Conservation (phyloP, 2,113 vertebrate genomes). For the Elachura formosa region DNA sequence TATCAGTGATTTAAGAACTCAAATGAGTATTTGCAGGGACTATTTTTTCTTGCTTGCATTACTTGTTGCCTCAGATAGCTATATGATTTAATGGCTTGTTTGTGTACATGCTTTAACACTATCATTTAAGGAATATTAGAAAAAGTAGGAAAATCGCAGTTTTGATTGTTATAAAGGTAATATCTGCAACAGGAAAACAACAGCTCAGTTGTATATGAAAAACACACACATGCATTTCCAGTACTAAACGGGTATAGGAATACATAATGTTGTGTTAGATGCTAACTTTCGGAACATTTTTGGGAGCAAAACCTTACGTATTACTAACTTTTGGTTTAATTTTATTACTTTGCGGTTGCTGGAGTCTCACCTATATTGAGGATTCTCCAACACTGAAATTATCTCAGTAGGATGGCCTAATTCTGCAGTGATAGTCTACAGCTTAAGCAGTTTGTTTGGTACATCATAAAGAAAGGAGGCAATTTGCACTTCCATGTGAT, state of each 20-base stretch:
- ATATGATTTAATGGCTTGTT: not conserved
- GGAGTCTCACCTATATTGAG: not conserved
- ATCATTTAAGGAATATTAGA: not conserved
- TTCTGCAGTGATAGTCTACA: not conserved
- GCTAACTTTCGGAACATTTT: not conserved
- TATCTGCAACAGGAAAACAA: not conserved
- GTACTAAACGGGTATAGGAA: not conserved
- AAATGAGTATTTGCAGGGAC: not conserved
- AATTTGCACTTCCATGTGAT: conserved; percentile 12
- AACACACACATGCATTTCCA: not conserved
- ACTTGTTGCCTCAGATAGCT: not conserved
- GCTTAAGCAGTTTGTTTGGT: not conserved
- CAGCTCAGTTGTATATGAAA: not conserved
- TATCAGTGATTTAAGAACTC: not conserved
- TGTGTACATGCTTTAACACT: not conserved
- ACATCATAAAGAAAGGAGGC: conserved; percentile 1
- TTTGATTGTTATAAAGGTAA: not conserved
- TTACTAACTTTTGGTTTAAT: not conserved
- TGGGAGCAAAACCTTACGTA: not conserved
- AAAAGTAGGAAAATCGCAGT: not conserved
- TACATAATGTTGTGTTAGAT: not conserved
- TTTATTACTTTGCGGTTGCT: not conserved
- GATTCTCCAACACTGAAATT: not conserved
- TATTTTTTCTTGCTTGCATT: not conserved
- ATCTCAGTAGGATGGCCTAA: not conserved